Percentiles rank a stretch among this genome's conserved stretches.
phyloP scores from a whole-genome alignment of 1,140 invertebrate genomes.

The Pseudomyrmex cubaensis region DNA sequence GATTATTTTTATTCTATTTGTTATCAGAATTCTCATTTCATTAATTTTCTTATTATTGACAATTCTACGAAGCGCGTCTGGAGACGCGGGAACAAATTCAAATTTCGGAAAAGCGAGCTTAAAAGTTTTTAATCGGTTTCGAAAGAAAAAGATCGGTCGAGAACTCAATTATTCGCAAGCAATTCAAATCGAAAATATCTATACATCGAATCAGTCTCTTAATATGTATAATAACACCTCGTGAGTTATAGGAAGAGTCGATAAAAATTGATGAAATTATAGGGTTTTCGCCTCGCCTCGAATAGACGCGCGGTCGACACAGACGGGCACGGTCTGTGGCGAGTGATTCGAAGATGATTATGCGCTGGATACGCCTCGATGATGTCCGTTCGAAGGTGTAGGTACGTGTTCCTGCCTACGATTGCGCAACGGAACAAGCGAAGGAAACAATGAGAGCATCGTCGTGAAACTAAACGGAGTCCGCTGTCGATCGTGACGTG shows the following conservation, averaged over 20 bases:
- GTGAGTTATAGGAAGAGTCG: background rate
- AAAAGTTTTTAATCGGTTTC: too few species aligned
- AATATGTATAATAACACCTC: too few species aligned
- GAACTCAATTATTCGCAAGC: too few species aligned
- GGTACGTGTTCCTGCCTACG: slow-evolving; percentile 12
- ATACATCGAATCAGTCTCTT: background rate
- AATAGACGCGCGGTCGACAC: background rate
- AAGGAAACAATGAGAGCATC: slow-evolving; percentile 25
- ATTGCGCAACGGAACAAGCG: slow-evolving; percentile 60
- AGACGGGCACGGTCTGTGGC: background rate
- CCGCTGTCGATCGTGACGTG: slow-evolving; percentile 39
- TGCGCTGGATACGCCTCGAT: slow-evolving; percentile 36
- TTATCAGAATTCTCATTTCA: too few species aligned
- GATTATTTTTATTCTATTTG: too few species aligned
- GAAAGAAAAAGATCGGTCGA: too few species aligned
- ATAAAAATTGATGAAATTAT: background rate
- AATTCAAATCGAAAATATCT: too few species aligned
- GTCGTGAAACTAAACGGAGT: slow-evolving; percentile 7
- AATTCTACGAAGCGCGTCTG: too few species aligned
- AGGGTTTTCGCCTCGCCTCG: slow-evolving; percentile 2
- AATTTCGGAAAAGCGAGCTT: too few species aligned
- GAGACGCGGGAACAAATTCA: too few species aligned
- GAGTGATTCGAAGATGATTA: slow-evolving; percentile 3
- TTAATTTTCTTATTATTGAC: too few species aligned
- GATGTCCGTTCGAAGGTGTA: slow-evolving; percentile 25